A percentile compares a stretch with the other conserved stretches of the same genome.
phyloP scores from a whole-genome alignment of 2,797 vertebrate genomes.

The Myiothlypis coronata region DNA sequence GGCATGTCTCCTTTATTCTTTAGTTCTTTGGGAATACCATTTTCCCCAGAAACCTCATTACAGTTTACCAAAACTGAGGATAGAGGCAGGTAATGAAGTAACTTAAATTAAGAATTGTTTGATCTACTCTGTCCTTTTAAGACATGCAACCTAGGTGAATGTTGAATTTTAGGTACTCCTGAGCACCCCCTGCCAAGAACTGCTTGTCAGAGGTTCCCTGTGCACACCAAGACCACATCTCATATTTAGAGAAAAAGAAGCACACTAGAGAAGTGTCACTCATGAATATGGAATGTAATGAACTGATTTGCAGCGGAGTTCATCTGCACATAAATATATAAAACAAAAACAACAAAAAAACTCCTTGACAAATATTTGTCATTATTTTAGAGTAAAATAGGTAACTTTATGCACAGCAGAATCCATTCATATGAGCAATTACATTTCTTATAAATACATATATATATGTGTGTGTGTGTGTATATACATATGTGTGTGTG shows the following conservation, averaged over 20 bases:
- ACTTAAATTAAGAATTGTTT: background rate
- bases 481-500: rapidly evolving
- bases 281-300: background rate
- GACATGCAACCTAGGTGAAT: background rate
- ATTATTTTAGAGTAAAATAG: background rate
- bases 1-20: background rate
- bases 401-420: background rate
- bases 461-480: rapidly evolving
- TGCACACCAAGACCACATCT: background rate
- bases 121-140: background rate
- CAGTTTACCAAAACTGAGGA: background rate
- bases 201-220: background rate
- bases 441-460: background rate
- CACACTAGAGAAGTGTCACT: background rate
- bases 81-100: background rate
- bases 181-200: background rate
- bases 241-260: background rate
- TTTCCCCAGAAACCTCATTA: background rate
- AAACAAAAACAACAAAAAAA: background rate
- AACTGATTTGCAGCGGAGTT: background rate
- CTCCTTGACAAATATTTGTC: background rate
- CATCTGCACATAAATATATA: background rate
- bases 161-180: background rate
- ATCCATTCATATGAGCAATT: background rate
- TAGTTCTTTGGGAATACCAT: background rate